A percentile compares a stretch with the other conserved stretches of the same genome.
Conservation (phyloP, 2,113 vertebrate species). For the Ptychochromis oligacanthus region DNA sequence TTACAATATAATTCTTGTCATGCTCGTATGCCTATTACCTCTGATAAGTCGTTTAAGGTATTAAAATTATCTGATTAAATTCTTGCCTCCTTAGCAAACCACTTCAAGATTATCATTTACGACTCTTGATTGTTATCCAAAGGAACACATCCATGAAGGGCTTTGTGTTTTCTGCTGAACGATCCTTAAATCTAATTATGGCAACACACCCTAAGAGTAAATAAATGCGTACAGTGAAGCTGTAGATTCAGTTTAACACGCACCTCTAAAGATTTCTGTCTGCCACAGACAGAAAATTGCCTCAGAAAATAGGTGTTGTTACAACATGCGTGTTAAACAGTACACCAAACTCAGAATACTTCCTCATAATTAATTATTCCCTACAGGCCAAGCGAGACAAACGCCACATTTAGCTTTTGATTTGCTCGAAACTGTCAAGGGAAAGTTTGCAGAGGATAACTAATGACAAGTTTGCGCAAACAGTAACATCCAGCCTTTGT, state of each 20-base stretch:
- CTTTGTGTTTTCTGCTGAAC: conserved; percentile 13
- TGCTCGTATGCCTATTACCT: conserved; percentile 10
- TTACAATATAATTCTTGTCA: not conserved
- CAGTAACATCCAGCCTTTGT: conserved; percentile 72
- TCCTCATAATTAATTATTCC: conserved; percentile 65
- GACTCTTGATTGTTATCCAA: conserved; percentile 14
- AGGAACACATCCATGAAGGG: not conserved
- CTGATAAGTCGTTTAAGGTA: not conserved
- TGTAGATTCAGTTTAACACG: conserved; percentile 2
- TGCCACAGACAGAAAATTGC: not conserved
- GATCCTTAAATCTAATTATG: conserved; percentile 38
- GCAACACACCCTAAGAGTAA: not conserved
- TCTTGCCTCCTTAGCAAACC: conserved; percentile 16
- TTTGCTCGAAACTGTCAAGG: conserved; percentile 63
- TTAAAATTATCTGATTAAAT: conserved; percentile 33
- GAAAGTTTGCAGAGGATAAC: conserved; percentile 65
- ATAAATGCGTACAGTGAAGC: not conserved
- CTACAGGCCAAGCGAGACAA: conserved; percentile 49
- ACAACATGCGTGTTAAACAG: conserved; percentile 26
- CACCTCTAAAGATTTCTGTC: conserved; percentile 19
- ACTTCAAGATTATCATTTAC: conserved; percentile 16
- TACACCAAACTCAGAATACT: conserved; percentile 35
- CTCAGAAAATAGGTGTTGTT: conserved; percentile 7
- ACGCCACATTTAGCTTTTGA: conserved; percentile 66
- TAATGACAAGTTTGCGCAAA: conserved; percentile 72